Percentiles rank a stretch among this genome's conserved stretches.
phyloP scores from a whole-genome alignment of 2,113 vertebrate genomes.

The Synodontis membranacea region DNA sequence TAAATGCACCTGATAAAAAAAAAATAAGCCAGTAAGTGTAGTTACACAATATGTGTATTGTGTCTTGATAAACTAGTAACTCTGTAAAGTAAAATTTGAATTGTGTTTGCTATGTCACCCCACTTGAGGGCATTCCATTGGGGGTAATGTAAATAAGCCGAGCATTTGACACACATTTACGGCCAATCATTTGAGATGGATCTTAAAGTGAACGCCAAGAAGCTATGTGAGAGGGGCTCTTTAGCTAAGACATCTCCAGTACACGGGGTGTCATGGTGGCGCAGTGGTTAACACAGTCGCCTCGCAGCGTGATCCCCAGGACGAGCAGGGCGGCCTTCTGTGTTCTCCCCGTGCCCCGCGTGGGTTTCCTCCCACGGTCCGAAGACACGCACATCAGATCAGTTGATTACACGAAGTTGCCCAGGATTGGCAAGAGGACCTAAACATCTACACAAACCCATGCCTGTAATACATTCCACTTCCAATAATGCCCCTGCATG shows the following conservation, averaged over 20 bases:
- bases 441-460: background rate
- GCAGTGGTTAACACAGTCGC: too few relatives aligned
- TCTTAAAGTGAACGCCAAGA: background rate
- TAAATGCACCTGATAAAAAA: background rate
- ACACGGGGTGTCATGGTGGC: background rate
- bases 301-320: too few relatives aligned
- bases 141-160: background rate
- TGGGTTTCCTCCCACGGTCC: too few relatives aligned
- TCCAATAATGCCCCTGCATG: background rate
- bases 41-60: background rate
- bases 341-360: too few relatives aligned
- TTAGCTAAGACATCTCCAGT: background rate
- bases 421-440: too few relatives aligned
- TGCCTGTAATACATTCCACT: conserved; percentile 4
- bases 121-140: too few relatives aligned
- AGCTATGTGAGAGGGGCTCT: background rate
- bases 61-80: background rate
- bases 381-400: too few relatives aligned
- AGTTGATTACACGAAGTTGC: too few relatives aligned
- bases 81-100: background rate
- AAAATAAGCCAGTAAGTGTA: background rate
- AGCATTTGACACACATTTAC: background rate
- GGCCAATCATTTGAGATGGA: background rate
- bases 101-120: background rate
- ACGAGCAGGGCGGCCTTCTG: too few relatives aligned